Evolutionary conservation across 2,113 vertebrate species (phyloP), one percentile per base, ranked within the genome.

Genomic region (Himantopus leucocephalus): DNA sequence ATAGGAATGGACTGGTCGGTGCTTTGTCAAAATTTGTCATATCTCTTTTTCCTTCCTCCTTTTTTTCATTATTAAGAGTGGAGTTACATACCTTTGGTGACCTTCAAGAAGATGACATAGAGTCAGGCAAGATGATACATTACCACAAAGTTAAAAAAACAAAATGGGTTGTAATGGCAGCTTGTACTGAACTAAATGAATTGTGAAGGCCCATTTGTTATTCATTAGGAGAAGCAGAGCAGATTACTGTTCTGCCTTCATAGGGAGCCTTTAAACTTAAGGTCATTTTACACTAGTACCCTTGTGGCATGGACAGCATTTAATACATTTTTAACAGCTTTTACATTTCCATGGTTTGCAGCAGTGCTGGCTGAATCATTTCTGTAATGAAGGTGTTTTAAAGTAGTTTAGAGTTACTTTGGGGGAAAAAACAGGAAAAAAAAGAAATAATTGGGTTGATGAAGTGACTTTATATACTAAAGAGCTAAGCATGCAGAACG

Each of bases 171-270:
- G 96, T 97, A 97, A 98, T 97, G 96, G 97, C 98, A 97, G 96
- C 96, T 97, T 94, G 81, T 97, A 97, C 91, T 95, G 94, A 97
- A 58, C 82, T 77, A 97, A 96, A 97, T 93, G 97, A 94, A 83
- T 95, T 85, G 48, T 94, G 95, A 96, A 97, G 92, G 95, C 67
- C 98, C 98, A 98, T 98, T 98, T 98, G 98, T 98, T 98, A 98
- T 97, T 98, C 97, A 98, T 98, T 98, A 98, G 92, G 94, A 97
- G 93, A 92, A 97, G 96, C 90, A 96, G 83, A 96, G 97, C 96
- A 97, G 96, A 97, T 93, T 97, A 96, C 91, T 90, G 81, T 90
- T 95, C 96, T 94, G 95, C 92, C 88, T 72, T 96, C 94, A 93
- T 90, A 96, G 95, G 86, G 96, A 97, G 94, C 95, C 96, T 97